Percentiles rank a stretch among this genome's conserved stretches.
Evolutionary conservation across 2,113 vertebrate species (phyloP).

Genomic region (Rhizomys pruinosus): DNA sequence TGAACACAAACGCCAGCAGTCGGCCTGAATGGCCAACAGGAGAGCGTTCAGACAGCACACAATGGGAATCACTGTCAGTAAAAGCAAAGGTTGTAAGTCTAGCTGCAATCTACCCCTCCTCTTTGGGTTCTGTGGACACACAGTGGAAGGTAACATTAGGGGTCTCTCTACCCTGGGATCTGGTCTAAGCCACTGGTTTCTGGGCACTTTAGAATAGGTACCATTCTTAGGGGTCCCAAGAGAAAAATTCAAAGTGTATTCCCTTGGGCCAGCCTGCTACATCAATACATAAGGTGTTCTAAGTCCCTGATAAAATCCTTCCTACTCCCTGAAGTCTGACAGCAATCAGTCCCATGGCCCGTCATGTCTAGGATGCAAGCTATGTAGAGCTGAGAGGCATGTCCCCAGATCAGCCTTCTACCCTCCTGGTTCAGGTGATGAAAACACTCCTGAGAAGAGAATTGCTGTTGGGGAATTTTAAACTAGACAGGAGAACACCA

Average conservation of each 20-base stretch:
- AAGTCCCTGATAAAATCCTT: background rate
- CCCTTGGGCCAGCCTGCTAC: background rate
- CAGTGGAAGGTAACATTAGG: background rate
- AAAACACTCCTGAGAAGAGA: background rate
- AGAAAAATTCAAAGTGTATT: background rate
- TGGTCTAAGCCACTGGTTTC: background rate
- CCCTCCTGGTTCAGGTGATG: background rate
- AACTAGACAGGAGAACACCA: background rate
- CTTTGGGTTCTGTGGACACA: background rate
- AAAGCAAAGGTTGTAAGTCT: background rate
- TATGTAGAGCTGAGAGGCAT: fast-evolving
- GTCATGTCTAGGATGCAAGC: background rate
- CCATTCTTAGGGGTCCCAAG: background rate
- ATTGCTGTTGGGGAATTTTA: background rate
- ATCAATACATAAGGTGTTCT: background rate
- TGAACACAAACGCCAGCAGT: background rate
- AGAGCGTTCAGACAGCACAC: too few relatives aligned
- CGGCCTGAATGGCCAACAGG: background rate
- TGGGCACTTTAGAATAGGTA: background rate
- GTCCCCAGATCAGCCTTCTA: background rate
- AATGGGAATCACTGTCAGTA: background rate
- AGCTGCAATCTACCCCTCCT: background rate
- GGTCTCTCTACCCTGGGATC: background rate
- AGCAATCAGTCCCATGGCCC: background rate
- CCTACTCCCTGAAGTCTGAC: background rate